Conservation (phyloP, 1,140 invertebrate species). For the Plutomurus gul region DNA sequence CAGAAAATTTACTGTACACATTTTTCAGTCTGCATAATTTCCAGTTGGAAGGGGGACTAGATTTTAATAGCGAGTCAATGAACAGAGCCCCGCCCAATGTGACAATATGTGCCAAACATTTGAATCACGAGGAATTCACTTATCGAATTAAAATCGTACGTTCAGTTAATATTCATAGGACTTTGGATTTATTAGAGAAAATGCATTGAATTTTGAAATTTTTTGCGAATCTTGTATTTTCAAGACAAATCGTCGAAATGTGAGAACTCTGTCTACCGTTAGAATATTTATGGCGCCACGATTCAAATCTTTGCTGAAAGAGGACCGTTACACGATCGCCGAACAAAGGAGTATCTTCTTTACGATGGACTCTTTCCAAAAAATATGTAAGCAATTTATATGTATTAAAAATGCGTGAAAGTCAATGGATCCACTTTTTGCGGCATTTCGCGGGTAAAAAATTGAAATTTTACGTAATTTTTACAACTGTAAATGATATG, state of each 20-base stretch:
- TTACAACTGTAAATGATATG: not conserved
- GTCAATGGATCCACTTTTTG: no score
- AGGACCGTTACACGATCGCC: not conserved
- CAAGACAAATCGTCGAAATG: no score
- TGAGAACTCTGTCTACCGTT: not conserved
- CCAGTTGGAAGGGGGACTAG: not conserved
- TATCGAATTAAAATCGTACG: not conserved
- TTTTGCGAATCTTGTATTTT: no score
- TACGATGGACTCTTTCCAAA: not conserved
- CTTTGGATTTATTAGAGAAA: no score
- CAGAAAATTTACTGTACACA: not conserved
- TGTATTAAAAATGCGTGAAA: no score
- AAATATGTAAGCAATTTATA: not conserved
- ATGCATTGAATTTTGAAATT: no score
- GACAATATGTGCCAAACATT: constrained; percentile 21
- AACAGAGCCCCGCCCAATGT: not conserved
- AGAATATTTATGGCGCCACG: not conserved
- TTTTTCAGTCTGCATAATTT: not conserved
- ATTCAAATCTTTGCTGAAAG: not conserved
- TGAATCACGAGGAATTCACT: constrained; percentile 3
- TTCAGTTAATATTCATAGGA: not conserved
- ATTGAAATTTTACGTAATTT: no score
- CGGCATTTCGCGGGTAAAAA: no score
- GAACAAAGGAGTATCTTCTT: not conserved
- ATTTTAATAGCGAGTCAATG: not conserved